Conservation (phyloP, 2,888 invertebrate genomes). For the Parasteatoda lunata region DNA sequence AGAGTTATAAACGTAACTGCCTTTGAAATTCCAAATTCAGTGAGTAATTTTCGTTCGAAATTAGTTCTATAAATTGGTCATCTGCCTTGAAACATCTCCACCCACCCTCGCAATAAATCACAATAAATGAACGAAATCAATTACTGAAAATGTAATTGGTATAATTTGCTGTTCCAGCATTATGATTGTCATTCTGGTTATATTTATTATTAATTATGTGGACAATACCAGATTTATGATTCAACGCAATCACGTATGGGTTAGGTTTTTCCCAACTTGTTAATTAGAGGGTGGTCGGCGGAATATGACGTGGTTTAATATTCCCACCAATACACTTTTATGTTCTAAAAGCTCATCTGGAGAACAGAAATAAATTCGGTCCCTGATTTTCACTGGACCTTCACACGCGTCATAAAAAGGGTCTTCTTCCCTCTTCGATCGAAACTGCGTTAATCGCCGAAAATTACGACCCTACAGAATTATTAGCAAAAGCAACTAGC, state of each 20-base stretch:
- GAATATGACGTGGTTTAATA: neutral
- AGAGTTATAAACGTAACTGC: too few relatives aligned
- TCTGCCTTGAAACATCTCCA: too few relatives aligned
- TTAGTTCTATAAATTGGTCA: too few relatives aligned
- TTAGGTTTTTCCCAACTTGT: neutral
- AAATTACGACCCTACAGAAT: conserved; percentile 42
- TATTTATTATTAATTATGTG: neutral
- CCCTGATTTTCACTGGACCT: neutral
- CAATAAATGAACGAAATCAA: neutral
- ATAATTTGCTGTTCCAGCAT: neutral
- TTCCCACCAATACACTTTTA: neutral
- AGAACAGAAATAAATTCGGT: neutral
- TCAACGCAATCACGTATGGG: neutral
- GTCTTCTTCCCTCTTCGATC: neutral
- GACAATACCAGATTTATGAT: neutral
- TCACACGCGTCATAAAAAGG: conserved; percentile 24
- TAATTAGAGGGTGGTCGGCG: neutral
- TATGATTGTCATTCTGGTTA: neutral
- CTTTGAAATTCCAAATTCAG: too few relatives aligned
- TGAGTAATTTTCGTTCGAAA: too few relatives aligned
- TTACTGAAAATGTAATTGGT: neutral
- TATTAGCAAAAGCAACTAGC: conserved; percentile 49
- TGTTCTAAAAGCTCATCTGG: neutral
- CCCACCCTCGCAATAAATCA: neutral
- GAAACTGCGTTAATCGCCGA: conserved; percentile 48